These are phyloP conservation scores for Reticulitermes lucifugus DNA, from an alignment of 2,888 invertebrate species.

Conservation along the genomic window DNA sequence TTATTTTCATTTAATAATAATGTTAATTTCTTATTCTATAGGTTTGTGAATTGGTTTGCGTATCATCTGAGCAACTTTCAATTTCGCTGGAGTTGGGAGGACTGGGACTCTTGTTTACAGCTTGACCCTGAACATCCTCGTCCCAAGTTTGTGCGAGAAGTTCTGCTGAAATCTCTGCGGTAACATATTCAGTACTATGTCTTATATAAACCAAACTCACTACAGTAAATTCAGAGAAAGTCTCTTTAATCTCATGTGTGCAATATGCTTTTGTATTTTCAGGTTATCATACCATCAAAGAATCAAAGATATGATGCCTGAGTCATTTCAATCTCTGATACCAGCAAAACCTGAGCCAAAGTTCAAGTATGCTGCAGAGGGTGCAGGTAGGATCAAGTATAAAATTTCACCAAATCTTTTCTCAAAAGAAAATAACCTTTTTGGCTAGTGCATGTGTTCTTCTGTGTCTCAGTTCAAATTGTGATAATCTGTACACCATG, in stretches of 20 bases:
- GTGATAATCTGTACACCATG: no score
- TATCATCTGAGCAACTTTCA: conserved; percentile 99
- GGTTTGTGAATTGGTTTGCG: conserved; percentile 97
- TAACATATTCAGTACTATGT: conserved; percentile 60
- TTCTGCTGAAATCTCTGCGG: conserved; percentile 91
- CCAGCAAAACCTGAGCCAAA: conserved; percentile 87
- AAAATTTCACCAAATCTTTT: background rate
- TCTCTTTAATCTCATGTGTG: background rate
- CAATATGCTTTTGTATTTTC: conserved; percentile 54
- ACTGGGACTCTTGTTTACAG: conserved; percentile 90
- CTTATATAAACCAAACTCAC: background rate
- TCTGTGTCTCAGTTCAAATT: no score
- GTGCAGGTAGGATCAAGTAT: conserved; percentile 76
- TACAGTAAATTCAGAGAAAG: background rate
- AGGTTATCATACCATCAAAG: conserved; percentile 95
- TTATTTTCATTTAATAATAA: background rate
- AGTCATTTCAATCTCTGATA: conserved; percentile 84
- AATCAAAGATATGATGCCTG: conserved; percentile 92
- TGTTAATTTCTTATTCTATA: conserved; percentile 60
- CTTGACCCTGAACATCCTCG: conserved; percentile 91
- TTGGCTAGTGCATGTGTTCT: no score
- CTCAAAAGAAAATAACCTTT: no score
- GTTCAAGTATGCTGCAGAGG: conserved; percentile 92
- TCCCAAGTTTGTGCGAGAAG: conserved; percentile 94
- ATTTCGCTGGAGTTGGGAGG: conserved; percentile 99